Evolutionary conservation across 2,888 invertebrate species (phyloP).

Genomic region (Philereme vetulata): DNA sequence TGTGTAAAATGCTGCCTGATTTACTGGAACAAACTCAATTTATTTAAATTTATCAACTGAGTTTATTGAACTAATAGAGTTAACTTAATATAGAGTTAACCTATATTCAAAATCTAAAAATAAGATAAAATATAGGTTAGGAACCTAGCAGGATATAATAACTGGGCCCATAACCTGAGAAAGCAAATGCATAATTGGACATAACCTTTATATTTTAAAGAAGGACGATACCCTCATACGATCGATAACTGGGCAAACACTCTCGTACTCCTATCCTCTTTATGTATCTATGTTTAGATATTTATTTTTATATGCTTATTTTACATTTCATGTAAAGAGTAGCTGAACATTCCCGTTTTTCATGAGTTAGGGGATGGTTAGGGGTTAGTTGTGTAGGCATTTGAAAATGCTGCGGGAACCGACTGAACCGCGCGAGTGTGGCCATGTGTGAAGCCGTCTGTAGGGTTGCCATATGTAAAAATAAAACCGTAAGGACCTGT

Average conservation of each 20-base stretch:
- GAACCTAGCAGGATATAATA: background rate
- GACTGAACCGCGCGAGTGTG: conserved; percentile 53
- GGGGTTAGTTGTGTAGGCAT: conserved; percentile 23
- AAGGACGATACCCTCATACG: too few species aligned
- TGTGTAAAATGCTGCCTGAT: conserved; percentile 7
- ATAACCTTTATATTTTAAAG: too few species aligned
- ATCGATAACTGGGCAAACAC: too few species aligned
- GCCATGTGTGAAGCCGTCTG: conserved; percentile 74
- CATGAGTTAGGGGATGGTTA: background rate
- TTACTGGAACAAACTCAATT: conserved; percentile 4
- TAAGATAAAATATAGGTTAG: background rate
- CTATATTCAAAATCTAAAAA: background rate
- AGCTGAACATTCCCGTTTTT: background rate
- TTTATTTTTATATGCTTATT: too few species aligned
- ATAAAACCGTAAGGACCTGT: conserved; percentile 60
- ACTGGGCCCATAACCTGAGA: too few species aligned
- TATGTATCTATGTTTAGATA: too few species aligned
- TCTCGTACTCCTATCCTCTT: too few species aligned
- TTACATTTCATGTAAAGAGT: too few species aligned
- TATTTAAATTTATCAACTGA: conserved; percentile 1
- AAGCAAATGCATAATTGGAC: too few species aligned
- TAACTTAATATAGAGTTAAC: too few species aligned
- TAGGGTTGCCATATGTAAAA: conserved; percentile 62
- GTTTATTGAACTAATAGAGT: background rate
- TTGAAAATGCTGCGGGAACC: conserved; percentile 31